phyloP scores from a whole-genome alignment of 2,113 vertebrate genomes.

The Heliornis fulica region DNA sequence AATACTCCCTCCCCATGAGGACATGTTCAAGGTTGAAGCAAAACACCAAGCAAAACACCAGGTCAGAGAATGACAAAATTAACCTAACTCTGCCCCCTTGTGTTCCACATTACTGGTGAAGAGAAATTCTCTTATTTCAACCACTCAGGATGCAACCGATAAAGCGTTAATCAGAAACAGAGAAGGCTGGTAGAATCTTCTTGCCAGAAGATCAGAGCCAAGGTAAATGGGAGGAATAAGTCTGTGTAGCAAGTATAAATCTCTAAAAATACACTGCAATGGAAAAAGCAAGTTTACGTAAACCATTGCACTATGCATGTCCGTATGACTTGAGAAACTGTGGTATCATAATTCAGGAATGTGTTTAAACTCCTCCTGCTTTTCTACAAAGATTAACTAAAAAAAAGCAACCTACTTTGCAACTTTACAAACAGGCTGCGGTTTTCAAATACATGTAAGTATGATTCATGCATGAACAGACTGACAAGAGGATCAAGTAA shows the following conservation, averaged over 20 bases:
- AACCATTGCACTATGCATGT: not conserved
- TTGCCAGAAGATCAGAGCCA: not conserved
- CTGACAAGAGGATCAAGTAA: not conserved
- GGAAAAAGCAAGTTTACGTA: not conserved
- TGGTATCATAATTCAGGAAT: fast-evolving
- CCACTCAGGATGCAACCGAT: not conserved
- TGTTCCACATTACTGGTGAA: not conserved
- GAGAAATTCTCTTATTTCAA: not conserved
- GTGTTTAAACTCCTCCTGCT: too few species aligned
- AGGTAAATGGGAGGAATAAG: not conserved
- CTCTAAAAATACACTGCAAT: not conserved
- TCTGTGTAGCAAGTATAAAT: not conserved
- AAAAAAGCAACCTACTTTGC: not conserved
- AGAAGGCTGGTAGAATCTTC: not conserved
- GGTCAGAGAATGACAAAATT: not conserved
- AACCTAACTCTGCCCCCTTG: not conserved
- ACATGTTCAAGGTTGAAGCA: not conserved
- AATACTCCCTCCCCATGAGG: not conserved
- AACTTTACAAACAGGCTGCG: not conserved
- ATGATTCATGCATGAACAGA: not conserved
- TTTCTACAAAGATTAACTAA: too few species aligned
- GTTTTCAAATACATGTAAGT: not conserved
- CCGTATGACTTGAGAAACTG: not conserved
- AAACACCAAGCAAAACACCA: not conserved
- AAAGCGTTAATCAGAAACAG: not conserved